Evolutionary conservation across 1,140 invertebrate species (phyloP).

Genomic region (Oryzaephilus surinamensis): DNA sequence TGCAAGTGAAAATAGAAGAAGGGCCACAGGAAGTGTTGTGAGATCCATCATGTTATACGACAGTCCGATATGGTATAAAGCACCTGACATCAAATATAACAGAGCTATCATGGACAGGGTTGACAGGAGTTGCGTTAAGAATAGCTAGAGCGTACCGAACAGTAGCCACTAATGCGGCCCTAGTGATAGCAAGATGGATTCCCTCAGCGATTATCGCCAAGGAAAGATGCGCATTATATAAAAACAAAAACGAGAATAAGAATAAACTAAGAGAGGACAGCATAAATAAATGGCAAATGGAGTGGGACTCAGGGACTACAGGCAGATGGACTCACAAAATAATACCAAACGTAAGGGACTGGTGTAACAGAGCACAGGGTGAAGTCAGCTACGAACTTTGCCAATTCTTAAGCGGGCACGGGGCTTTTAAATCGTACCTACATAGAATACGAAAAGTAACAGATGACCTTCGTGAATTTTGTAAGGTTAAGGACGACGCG

Average conservation of each 20-base stretch:
- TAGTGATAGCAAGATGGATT: slow-evolving; percentile 9
- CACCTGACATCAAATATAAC: slow-evolving; percentile 8
- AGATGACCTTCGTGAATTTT: slow-evolving; percentile 4
- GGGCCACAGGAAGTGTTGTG: slow-evolving; percentile 17
- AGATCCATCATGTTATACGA: slow-evolving; percentile 21
- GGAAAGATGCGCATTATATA: slow-evolving; percentile 2
- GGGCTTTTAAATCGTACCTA: slow-evolving; percentile 16
- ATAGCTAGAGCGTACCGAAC: slow-evolving; percentile 16
- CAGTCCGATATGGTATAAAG: slow-evolving; percentile 15
- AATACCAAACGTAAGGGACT: slow-evolving; percentile 12
- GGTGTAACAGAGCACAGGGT: slow-evolving; percentile 15
- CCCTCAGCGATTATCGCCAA: slow-evolving; percentile 14
- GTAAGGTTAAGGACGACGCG: slow-evolving; percentile 10
- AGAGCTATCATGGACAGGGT: slow-evolving; percentile 12
- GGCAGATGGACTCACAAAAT: slow-evolving; percentile 18
- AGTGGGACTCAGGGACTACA: slow-evolving; percentile 10
- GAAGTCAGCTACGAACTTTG: slow-evolving; percentile 15
- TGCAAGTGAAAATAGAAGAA: slow-evolving; percentile 13
- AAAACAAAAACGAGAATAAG: slow-evolving; percentile 1
- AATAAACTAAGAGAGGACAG: slow-evolving; percentile 6
- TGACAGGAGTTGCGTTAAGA: slow-evolving; percentile 10
- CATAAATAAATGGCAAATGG: slow-evolving; percentile 9
- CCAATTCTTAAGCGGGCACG: slow-evolving; percentile 18
- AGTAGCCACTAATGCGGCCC: slow-evolving; percentile 16
- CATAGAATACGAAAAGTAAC: slow-evolving; percentile 7